Percentiles rank a stretch among this genome's conserved stretches.
Evolutionary conservation across 37 sponge, comb jelly and placozoan species (phyloP).

Genomic region (Aplysina aerophoba): DNA sequence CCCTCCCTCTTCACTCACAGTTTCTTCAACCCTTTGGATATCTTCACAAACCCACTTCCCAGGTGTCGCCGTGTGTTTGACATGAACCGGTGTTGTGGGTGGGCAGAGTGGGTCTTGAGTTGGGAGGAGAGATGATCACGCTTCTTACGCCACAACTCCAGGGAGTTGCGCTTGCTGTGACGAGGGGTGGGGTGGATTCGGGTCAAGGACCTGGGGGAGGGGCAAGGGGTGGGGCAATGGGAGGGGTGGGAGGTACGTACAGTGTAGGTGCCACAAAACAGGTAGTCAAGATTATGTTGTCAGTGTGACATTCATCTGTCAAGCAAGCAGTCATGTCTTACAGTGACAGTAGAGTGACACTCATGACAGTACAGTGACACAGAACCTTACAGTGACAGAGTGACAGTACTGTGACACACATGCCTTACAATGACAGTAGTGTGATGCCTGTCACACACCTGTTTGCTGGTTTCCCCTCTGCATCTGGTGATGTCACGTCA

Average conservation of each 20-base stretch:
- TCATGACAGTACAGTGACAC: too few species aligned
- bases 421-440: too few species aligned
- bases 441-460: not conserved
- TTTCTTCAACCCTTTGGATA: not conserved
- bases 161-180: too few species aligned
- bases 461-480: not conserved
- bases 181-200: not conserved
- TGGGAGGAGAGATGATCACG: not conserved
- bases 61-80: not conserved
- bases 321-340: too few species aligned
- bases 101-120: not conserved
- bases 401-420: too few species aligned
- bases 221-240: too few species aligned
- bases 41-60: not conserved
- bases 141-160: not conserved
- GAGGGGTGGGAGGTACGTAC: too few species aligned
- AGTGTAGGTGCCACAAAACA: too few species aligned
- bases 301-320: too few species aligned
- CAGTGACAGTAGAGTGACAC: too few species aligned
- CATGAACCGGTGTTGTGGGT: conserved; percentile 6
- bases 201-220: not conserved
- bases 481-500: not conserved
- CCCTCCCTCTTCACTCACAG: not conserved
- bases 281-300: too few species aligned
- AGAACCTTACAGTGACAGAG: too few species aligned